Evolutionary conservation across 2,888 invertebrate species (phyloP), one percentile per base, ranked within the genome.

Genomic region (Antitype chi): DNA sequence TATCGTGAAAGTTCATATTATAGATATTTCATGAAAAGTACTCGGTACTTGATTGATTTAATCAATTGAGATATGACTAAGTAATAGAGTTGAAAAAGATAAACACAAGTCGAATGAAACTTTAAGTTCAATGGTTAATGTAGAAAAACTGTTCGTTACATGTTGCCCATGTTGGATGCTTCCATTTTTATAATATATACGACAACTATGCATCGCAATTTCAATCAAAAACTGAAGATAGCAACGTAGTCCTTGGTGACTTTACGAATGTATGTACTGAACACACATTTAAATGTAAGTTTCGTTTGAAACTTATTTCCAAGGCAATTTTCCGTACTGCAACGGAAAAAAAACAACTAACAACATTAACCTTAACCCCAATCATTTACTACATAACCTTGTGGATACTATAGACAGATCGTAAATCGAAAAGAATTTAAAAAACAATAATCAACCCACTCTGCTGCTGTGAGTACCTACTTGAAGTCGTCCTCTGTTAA

Each of bases 11-110:
- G 25, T n/a, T 49, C 60, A 52, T 52, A 28, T n/a, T 11, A 38
- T 69, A 17, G 17, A 28, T 17, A 53, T 69, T 72, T 53, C 38
- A 70, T 28, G 38, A 69, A 69, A 25, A 25, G 25, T 53, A 68
- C 15, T 52, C 49, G 1, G 23, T n/a, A 32, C 9, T 9, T 23
- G 7, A 53, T 68, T 9, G n/a, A 43, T 38, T 9, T 4, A 23
- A 64, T 20, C 20, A 25, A 2, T 47, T 25, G 7, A 8, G 11
- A 20, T 28, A 20, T 28, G 2, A 25, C 13, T 47, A 13, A 8
- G 8, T 64, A 47, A 32, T 25, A 25, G 7, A 70, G 25, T 23
- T 49, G 32, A 25, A 70, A 70, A 52, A 17, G 25, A 9, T 38
- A 38, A 43, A 52, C 15, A 25, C 8, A 17, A 25, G 25, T 53